These are phyloP conservation scores for Leuciscus waleckii DNA, from an alignment of 2,797 vertebrate genomes.

Conservation along the genomic window DNA sequence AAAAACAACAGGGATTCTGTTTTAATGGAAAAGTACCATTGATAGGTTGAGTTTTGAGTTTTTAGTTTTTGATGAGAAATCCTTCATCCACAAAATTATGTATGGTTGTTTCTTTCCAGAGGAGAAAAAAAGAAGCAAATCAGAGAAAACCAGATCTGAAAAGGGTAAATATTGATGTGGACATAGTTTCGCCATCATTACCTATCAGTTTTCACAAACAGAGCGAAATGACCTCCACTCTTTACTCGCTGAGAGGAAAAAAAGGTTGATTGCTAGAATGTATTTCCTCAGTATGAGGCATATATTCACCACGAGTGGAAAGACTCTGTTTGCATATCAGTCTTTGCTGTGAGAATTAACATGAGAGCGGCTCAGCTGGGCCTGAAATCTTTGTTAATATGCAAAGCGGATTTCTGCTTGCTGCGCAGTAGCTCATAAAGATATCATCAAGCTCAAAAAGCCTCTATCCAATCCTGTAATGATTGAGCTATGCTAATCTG, in stretches of 20 bases:
- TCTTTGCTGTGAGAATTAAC: constrained; percentile 55
- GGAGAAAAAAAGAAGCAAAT: neutral
- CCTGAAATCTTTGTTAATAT: constrained; percentile 48
- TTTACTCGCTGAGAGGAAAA: constrained; percentile 55
- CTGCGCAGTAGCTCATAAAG: constrained; percentile 56
- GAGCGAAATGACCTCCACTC: constrained; percentile 23
- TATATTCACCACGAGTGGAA: constrained; percentile 41
- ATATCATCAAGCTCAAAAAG: constrained; percentile 53
- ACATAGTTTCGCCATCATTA: constrained; percentile 9
- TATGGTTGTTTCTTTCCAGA: constrained; percentile 36
- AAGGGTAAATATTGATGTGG: constrained; percentile 44
- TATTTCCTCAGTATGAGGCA: constrained; percentile 27
- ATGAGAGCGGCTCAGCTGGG: constrained; percentile 59
- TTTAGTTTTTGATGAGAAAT: constrained; percentile 12
- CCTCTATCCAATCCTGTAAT: constrained; percentile 51
- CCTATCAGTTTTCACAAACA: constrained; percentile 40
- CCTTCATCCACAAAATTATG: constrained; percentile 31
- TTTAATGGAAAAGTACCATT: neutral
- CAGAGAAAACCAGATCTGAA: constrained; percentile 1
- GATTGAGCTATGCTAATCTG: constrained; percentile 59
- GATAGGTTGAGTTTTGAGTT: neutral
- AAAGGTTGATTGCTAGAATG: constrained; percentile 48
- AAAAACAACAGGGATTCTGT: neutral
- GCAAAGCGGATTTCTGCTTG: constrained; percentile 39
- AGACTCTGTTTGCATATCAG: constrained; percentile 55